phyloP scores from a whole-genome alignment of 1,140 invertebrate species.

The Diorhabda sublineata region DNA sequence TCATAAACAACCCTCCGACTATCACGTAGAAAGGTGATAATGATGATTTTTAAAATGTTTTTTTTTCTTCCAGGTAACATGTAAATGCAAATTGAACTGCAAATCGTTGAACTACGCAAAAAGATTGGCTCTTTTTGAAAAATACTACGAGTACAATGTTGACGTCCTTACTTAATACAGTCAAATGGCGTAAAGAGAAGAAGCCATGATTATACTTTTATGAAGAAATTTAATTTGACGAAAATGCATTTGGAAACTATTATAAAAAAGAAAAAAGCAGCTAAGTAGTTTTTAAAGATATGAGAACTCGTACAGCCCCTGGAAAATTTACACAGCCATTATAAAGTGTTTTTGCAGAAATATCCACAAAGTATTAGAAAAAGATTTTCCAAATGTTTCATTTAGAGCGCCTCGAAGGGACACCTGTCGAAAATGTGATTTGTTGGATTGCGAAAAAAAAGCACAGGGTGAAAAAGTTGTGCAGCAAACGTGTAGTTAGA shows the following conservation, averaged over 20 bases:
- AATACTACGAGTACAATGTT: constrained; percentile 11
- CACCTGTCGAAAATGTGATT: constrained; percentile 20
- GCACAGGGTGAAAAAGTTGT: background rate
- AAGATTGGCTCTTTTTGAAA: constrained; percentile 19
- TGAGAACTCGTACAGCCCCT: constrained; percentile 8
- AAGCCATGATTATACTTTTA: constrained; percentile 21
- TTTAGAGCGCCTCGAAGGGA: constrained; percentile 14
- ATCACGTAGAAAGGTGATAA: too few relatives aligned
- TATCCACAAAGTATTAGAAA: constrained; percentile 7
- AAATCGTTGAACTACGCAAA: constrained; percentile 16
- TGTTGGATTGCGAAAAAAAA: background rate
- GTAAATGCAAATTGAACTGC: constrained; percentile 21
- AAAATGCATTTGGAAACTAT: constrained; percentile 13
- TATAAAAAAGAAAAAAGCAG: constrained; percentile 14
- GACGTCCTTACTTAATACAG: constrained; percentile 15
- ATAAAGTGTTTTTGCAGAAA: background rate
- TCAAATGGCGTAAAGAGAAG: constrained; percentile 16
- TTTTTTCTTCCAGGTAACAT: constrained; percentile 21
- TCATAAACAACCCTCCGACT: too few relatives aligned
- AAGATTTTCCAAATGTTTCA: constrained; percentile 17
- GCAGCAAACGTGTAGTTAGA: background rate
- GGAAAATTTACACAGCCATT: constrained; percentile 4
- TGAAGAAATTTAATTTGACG: constrained; percentile 13
- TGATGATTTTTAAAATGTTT: too few relatives aligned
- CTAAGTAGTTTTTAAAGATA: constrained; percentile 7